These are phyloP conservation scores for Coremacera marginata DNA, from an alignment of 2,888 invertebrate genomes.

Conservation along the genomic window DNA sequence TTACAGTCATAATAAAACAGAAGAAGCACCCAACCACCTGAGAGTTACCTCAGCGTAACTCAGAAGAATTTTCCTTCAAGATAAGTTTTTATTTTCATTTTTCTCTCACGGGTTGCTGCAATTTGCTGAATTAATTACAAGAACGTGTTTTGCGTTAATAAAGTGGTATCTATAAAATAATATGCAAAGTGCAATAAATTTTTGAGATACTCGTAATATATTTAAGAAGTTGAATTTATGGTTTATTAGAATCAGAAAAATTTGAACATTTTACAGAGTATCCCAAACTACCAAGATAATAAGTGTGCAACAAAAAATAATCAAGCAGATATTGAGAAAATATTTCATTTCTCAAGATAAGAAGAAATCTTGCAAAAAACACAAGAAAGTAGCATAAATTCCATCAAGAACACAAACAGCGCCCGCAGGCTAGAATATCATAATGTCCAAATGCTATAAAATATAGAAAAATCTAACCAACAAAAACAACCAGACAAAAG, in stretches of 20 bases:
- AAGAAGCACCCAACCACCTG: not conserved
- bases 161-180: not conserved
- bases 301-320: not conserved
- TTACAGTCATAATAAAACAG: not conserved
- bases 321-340: constrained; percentile 25
- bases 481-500: constrained; percentile 3
- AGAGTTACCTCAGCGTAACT: not conserved
- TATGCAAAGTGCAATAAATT: not conserved
- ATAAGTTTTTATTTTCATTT: constrained; percentile 23
- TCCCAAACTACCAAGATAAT: not conserved
- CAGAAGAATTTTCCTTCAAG: not conserved
- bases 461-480: constrained; percentile 4
- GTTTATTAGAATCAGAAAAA: not conserved
- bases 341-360: constrained; percentile 25
- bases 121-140: constrained; percentile 52
- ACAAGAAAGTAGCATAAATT: constrained; percentile 31
- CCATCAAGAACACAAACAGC: constrained; percentile 20
- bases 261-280: not conserved
- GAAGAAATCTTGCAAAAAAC: not conserved
- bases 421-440: constrained; percentile 34
- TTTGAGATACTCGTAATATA: not conserved
- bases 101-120: not conserved
- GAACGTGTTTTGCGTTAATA: constrained; percentile 51
- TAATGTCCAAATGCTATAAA: not conserved
- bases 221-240: not conserved